These are phyloP conservation scores for Colaptes auratus DNA, from an alignment of 2,113 vertebrate genomes.

Conservation along the genomic window DNA sequence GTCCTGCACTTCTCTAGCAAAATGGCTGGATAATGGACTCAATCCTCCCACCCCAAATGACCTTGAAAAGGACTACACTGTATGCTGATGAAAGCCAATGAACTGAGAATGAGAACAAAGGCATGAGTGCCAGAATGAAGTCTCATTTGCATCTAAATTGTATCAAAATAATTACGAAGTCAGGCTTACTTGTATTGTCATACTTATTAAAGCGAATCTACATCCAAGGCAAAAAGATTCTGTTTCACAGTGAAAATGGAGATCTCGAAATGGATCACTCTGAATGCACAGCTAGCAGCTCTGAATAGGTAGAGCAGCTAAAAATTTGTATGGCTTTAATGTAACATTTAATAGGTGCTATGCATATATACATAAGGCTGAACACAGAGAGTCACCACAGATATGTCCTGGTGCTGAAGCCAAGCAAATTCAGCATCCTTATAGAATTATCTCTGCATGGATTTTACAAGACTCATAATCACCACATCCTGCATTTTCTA, in stretches of 20 bases:
- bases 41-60: background rate
- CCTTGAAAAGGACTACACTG: slow-evolving; percentile 17
- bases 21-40: slow-evolving; percentile 10
- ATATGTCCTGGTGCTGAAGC: background rate
- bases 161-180: slow-evolving; percentile 54
- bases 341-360: background rate
- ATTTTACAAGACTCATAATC: background rate
- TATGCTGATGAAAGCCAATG: slow-evolving; percentile 37
- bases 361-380: background rate
- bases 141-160: slow-evolving; percentile 67
- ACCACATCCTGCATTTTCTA: background rate
- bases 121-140: slow-evolving; percentile 15
- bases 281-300: background rate
- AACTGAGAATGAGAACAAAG: slow-evolving; percentile 56
- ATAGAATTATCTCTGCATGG: background rate
- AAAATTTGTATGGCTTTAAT: background rate
- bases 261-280: background rate
- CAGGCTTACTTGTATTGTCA: slow-evolving; percentile 34
- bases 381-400: background rate
- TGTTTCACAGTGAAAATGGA: background rate
- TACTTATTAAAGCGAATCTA: background rate
- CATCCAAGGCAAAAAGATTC: background rate
- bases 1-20: background rate
- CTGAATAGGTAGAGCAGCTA: background rate
- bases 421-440: background rate